Evolutionary conservation across 2,113 vertebrate species (phyloP), one percentile per base, ranked within the genome.

Genomic region (Orthonyx spaldingii): DNA sequence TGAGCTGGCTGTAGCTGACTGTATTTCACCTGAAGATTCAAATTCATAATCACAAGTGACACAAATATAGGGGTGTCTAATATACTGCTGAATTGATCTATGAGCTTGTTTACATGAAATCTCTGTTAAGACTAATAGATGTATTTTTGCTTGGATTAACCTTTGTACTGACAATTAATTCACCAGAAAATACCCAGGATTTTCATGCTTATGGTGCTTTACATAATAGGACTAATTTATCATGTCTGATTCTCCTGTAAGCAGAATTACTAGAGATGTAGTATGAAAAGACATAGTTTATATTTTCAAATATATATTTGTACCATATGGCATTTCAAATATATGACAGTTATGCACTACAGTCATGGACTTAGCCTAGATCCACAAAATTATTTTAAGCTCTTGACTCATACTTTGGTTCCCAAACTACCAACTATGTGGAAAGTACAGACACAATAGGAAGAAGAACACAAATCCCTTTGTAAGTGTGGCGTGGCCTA

Each of bases 41-140:
- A 95, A 96, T 95, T 97, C 87, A 64, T 96, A 93, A 97, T 94
- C 89, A 95, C 79, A 96, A 97, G 78, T 86, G 93, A 96, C 96
- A 91, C 87, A 95, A 97, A 97, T 96, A 94, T 55, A 94, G 79
- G 77, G 60, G 44, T 97, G 63, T 96, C 71, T 98, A 86, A 96
- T 97, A 96, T 95, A 96, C 88, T 94, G 44, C 63, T 84, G 81
- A 97, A 97, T 96, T 79, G 79, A 59, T 89, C 83, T 71, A 49
- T 59, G 69, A 96, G 74, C 95, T 94, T 75, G 60, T 74, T 95
- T 84, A 66, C 60, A n/a, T 82, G 60, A 92, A 86, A 96, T 93
- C 79, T 68, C 30, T 97, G 96, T 93, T 96, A 94, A 94, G 77
- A 92, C 80, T 93, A 97, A 94, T 72, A 92, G 76, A 79, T 84